Base-by-base conservation (phyloP, 2,888 invertebrate species). In the Drosophila kokeensis region DNA sequence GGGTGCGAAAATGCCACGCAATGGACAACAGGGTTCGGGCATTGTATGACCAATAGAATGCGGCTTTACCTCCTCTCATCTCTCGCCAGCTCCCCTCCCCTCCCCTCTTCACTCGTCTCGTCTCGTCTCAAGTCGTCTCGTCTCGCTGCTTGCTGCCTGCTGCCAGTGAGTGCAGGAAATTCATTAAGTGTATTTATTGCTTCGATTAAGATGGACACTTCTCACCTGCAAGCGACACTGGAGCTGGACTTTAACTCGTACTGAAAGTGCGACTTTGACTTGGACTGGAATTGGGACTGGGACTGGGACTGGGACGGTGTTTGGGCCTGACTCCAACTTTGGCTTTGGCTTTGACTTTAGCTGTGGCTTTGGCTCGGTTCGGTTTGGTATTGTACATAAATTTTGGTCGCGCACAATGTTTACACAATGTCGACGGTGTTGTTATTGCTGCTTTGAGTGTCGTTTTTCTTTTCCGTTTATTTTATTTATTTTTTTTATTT, bases 101-200 rank as follows among this genome's bases (percentile, higher is more conserved):
- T 34, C 13, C 18, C 29, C 50, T 34, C 13, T 18, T 11, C n/a
- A 36, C 54, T 18, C 38, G 48, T 36, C 29, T 38, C 52, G 13
- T 42, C 38, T 29, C 42, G 49, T 63, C 45, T n/a, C 54, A 21
- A 45, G 45, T 27, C 29, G 32, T 48, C 48, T 53, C 58, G 32
- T 42, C 38, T 29, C 45, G 64, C 38, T 24, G 54, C 49, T 48
- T 38, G 52, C 59, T 62, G 69, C 49, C 60, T 67, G 40, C 65
- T 55, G 61, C 55, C 66, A 58, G 77, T 74, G 88, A 88, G 86
- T 88, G 88, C 82, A 90, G 90, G 88, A 88, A 88, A 88, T 89
- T 87, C 88, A 88, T 90, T 90, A 90, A 85, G 86, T 82, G 83
- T 90, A 90, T 90, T 90, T 90, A 90, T 90, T 90, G 87, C 90